Percentiles rank a stretch among this genome's conserved stretches.
phyloP scores from a whole-genome alignment of 2,113 vertebrate species.

The Hippocampus barbouri region DNA sequence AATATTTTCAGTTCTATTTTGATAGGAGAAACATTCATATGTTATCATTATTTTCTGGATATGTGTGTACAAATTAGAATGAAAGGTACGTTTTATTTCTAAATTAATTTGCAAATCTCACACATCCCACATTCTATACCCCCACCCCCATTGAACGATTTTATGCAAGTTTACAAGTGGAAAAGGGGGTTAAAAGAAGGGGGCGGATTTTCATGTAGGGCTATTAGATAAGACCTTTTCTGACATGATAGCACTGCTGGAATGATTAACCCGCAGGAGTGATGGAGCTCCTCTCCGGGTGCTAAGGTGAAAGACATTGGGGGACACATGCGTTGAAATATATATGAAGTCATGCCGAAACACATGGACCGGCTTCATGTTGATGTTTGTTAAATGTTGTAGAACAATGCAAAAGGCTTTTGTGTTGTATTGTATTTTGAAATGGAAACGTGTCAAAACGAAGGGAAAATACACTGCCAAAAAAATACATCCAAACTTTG shows the following conservation, averaged over 20 bases:
- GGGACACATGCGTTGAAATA: conserved; percentile 11
- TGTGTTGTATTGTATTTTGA: conserved; percentile 12
- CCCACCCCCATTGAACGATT: background rate
- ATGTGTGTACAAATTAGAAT: too few species aligned
- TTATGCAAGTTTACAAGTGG: background rate
- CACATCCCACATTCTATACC: too few species aligned
- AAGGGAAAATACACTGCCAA: conserved; percentile 1
- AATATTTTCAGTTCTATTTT: background rate
- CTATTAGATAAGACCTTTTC: conserved; percentile 94
- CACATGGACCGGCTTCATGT: background rate
- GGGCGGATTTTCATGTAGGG: conserved; percentile 64
- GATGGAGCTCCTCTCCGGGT: background rate
- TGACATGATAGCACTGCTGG: conserved; percentile 81
- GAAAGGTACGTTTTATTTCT: too few species aligned
- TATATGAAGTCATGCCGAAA: conserved; percentile 4
- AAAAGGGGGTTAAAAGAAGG: conserved; percentile 12
- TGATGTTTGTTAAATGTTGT: background rate
- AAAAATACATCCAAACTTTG: conserved; percentile 42
- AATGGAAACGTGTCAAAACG: background rate
- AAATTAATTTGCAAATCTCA: too few species aligned
- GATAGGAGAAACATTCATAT: background rate
- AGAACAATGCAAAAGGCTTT: background rate
- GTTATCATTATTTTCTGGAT: background rate
- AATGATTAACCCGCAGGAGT: conserved; percentile 87
- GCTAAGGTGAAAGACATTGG: conserved; percentile 23